Percentiles rank a stretch among this genome's conserved stretches.
phyloP scores from a whole-genome alignment of 2,888 invertebrate species.

The Eudasyphora cyanicolor region DNA sequence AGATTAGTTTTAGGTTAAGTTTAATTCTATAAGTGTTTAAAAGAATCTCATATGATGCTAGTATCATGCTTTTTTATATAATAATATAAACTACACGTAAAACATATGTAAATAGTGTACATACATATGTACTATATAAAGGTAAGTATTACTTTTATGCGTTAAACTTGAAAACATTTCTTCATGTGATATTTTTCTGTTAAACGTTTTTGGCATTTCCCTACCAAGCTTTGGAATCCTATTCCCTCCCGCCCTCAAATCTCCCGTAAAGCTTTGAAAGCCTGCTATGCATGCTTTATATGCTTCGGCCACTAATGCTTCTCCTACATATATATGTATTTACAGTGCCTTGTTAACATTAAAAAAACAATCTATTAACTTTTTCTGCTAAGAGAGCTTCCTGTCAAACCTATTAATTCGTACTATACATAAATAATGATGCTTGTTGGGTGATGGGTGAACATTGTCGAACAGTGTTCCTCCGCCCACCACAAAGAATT shows the following conservation, averaged over 20 bases:
- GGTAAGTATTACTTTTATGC: conserved; percentile 51
- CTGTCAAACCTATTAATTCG: conserved; percentile 23
- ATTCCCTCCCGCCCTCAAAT: too few relatives aligned
- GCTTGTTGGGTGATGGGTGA: conserved; percentile 3
- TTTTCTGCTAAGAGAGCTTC: conserved; percentile 50
- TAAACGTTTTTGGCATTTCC: conserved; percentile 35
- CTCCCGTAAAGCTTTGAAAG: conserved; percentile 21
- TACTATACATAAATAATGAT: too few relatives aligned
- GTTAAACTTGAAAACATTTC: conserved; percentile 28
- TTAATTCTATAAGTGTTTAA: conserved; percentile 20
- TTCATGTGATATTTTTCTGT: conserved; percentile 57
- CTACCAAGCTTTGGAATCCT: not conserved
- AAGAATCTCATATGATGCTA: conserved; percentile 64
- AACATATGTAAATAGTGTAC: conserved; percentile 50
- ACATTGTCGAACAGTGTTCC: conserved; percentile 56
- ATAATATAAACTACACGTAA: not conserved
- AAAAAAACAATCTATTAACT: not conserved
- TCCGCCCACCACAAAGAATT: not conserved
- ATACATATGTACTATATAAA: conserved; percentile 32
- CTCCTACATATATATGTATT: too few relatives aligned
- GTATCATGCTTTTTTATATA: conserved; percentile 47
- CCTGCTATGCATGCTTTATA: conserved; percentile 62
- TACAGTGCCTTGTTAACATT: not conserved
- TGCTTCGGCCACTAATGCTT: conserved; percentile 32
- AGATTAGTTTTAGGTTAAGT: not conserved